Base-by-base conservation (phyloP, 1,140 invertebrate genomes). In the Lordiphosa collinella region DNA sequence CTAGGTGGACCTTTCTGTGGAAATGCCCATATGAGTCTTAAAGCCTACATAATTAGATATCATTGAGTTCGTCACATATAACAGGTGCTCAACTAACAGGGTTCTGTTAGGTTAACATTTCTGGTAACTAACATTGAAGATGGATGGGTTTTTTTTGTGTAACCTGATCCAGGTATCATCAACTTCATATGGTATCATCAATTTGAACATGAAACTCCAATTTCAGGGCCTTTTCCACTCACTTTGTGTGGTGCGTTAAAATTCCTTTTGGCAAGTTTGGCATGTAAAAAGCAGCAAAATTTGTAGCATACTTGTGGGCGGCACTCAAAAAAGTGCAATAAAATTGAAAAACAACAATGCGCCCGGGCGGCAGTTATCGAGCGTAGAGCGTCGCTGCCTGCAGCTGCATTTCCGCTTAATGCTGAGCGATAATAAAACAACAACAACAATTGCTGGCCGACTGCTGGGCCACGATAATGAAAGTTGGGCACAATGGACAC, bases 391-490 rank as follows among this genome's bases (percentile, higher is more conserved):
- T 55, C 34, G 66, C 60, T 66, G 56, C 60, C 61, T 57, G 69
- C 66, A 74, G 61, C 76, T 76, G 78, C 71, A 80, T 80, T 80
- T 80, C 76, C 76, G 76, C 76, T 76, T 76, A 82, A 82, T 84
- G 72, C 69, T 72, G 67, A 72, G 67, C 72, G 78, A 82, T 82
- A 82, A 78, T 82, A 82, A 82, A 82, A 82, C 69, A 67, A 71
- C 71, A 84, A 71, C 58, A 73, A 44, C 49, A 58, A 37, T 43
- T 22, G 38, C 51, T 14, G 46, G 36, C 31, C 18, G 54, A 48
- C 63, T 67, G 63, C 44, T 41, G 63, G 40, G n/a, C 63, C 50
- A 62, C 62, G 72, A 75, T 78, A 78, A 80, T 80, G 75, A 80
- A 80, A 80, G n/a, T 31, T 40, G 16, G 18, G 16, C 18, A 50